Evolutionary conservation across 2,113 vertebrate genomes (phyloP).

Genomic region (Gallinago media): DNA sequence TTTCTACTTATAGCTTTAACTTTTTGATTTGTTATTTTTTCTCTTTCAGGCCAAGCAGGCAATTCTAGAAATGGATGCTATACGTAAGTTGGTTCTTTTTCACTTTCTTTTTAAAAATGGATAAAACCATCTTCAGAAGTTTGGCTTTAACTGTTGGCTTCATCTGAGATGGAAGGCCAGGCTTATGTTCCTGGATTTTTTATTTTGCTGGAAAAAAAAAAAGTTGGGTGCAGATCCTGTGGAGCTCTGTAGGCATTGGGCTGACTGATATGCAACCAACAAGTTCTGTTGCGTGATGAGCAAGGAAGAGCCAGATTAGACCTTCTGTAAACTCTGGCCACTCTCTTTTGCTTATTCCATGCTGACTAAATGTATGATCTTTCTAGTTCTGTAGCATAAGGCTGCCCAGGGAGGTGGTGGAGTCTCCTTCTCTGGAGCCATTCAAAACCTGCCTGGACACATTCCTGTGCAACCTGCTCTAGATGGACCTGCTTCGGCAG

Average conservation of each 20-base stretch:
- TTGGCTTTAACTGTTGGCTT: background rate
- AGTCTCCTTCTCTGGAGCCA: too few relatives aligned
- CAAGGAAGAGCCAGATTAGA: background rate
- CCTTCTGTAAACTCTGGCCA: background rate
- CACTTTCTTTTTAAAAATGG: background rate
- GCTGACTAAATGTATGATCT: background rate
- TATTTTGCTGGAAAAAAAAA: background rate
- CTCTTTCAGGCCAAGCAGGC: constrained; percentile 94
- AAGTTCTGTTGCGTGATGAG: background rate
- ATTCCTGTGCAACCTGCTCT: too few relatives aligned
- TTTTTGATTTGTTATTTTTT: background rate
- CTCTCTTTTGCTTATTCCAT: background rate
- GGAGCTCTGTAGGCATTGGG: background rate
- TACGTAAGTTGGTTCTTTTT: constrained; percentile 84
- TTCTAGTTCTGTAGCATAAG: background rate
- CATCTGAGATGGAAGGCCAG: background rate
- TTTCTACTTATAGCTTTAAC: background rate
- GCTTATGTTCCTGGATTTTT: background rate
- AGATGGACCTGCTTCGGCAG: too few relatives aligned
- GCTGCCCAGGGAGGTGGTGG: too few relatives aligned
- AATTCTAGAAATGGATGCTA: constrained; percentile 97
- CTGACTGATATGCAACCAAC: background rate
- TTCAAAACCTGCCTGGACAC: too few relatives aligned
- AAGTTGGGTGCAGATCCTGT: background rate
- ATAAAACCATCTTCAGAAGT: background rate